Base-by-base conservation (phyloP, 2,888 invertebrate species). In the Cephonodes hylas region DNA sequence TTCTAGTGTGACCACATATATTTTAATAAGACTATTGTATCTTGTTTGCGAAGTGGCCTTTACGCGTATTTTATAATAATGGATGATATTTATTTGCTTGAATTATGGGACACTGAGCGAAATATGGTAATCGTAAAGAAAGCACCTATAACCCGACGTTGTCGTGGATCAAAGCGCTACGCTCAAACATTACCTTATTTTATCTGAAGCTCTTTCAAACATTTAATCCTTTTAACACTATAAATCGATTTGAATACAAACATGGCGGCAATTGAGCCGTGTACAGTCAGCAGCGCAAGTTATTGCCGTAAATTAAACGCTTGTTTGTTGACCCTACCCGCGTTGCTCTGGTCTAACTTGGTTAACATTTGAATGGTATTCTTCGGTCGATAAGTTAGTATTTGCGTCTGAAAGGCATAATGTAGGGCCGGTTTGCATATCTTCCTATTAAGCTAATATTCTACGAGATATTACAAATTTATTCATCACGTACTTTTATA, bases 231-330 rank as follows among this genome's bases (percentile, higher is more conserved):
- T 56, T 61, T 61, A 57, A 57, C 61, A 61, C 56, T 56, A 45
- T 53, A 61, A 61, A 56, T 45, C 45, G 61, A 45, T 57, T 46
- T 58, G 38, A 46, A 58, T 61, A 46, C 61, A 53, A 57, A 61
- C 61, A 58, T 53, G 60, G 25, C 48, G 13, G 44, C 61, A 58
- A 61, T 61, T 61, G 61, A 61, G 57, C 61, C 38, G 25, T 59
- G 42, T 48, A 60, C 48, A 34, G 59, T 31, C 45, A 20, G 42
- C 42, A 23, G 15, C 25, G 31, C 46, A 61, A 61, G 57, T 58
- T 61, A 61, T 61, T 61, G 61, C 57, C 23, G 31, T 61, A 61
- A 61, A 61, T 61, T 61, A 61, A 61, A 58, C 61, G 61, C 18
- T 45, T 46, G 58, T 58, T 61, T 46, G 45, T 22, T 61, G 45